Base-by-base conservation (phyloP, 2,113 vertebrate genomes). In the Silurus glanis region DNA sequence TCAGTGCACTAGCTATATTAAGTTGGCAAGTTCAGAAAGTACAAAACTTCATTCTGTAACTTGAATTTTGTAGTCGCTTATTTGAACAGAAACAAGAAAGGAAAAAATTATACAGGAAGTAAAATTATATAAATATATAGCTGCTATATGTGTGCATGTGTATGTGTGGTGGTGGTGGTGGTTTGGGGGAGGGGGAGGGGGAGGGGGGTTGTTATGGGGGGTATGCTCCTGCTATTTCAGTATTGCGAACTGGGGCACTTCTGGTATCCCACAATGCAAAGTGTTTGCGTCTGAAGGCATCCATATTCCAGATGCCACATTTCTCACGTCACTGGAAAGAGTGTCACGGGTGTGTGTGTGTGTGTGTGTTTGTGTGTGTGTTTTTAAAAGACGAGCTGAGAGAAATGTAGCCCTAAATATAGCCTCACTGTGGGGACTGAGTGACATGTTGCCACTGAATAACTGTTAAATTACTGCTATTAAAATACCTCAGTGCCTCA, bases 301-400 rank as follows among this genome's bases (percentile, higher is more conserved):
- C 91, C 83, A 51, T 86, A 89, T 91, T 91, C n/a, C 55, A 91
- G 89, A 83, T 64, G 78, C 67, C 67, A 84, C 90, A 89, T 93
- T 91, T 88, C 89, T 94, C 89, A 83, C 90, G 91, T 94, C 92
- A 93, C 92, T 92, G 92, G 91, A 94, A 93, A 93, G 91, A 82
- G 85, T 90, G 87, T 5, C 47, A 12, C 5, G 21, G 16, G 9
- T 5, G 13, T 59, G 1, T 37, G 37, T 37, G 37, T 37, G 37
- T 37, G 37, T 37, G 37, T 37, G 37, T 37, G 37, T 37, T 23
- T n/a, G 62, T 37, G 25, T 6, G 25, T 16, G 67, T 45, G 79
- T 81, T 69, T 58, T 23, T 83, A 81, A 88, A 85, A 78, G 56
- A 75, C 64, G 86, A 92, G 91, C 75, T 9, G 80, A 89, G 83